Evolutionary conservation across 2,888 invertebrate species (phyloP), one percentile per base, ranked within the genome.

Genomic region (Ephialtes manifestator): DNA sequence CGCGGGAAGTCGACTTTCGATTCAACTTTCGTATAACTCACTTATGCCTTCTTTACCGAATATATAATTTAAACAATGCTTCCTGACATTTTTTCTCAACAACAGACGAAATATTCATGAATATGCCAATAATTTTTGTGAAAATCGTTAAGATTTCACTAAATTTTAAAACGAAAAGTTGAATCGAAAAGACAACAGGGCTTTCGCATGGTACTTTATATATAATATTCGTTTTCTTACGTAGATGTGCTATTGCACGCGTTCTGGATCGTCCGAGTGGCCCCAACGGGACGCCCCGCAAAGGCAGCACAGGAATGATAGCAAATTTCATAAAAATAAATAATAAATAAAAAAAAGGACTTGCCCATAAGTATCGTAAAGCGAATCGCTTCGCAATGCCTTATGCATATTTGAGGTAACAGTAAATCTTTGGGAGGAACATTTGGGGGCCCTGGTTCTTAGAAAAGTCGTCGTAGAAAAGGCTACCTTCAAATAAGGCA

Each of bases 271-370:
- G 63, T 80, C 15, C 35, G 63, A 48, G 39, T 58, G 67, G 67
- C 48, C 39, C 48, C 39, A 48, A 60, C 67, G 39, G 11, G n/a
- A 46, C 87, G 86, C 88, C 86, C 87, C 85, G 85, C 88, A 90
- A 92, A 92, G 91, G 91, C 91, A 91, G 89, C 90, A 86, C 87
- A 93, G 93, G 93, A 93, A 93, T 93, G 93, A 90, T 92, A 83
- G 43, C n/a, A 83, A 83, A 81, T 74, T 24, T 68, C 31, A 43
- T 67, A 71, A 74, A 83, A 83, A 81, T 72, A 72, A 84, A 77
- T 72, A 80, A 31, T 60, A 83, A 77, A 58, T 35, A 83, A 77
- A 77, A 58, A 76, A 75, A 58, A 18, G 18, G 4, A 71, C 75
- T 71, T 74, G 48, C 72, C 53, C 63, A 35, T 24, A n/a, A 71